Conservation (phyloP, 2,113 vertebrate genomes). For the Protobothrops mucrosquamatus region DNA sequence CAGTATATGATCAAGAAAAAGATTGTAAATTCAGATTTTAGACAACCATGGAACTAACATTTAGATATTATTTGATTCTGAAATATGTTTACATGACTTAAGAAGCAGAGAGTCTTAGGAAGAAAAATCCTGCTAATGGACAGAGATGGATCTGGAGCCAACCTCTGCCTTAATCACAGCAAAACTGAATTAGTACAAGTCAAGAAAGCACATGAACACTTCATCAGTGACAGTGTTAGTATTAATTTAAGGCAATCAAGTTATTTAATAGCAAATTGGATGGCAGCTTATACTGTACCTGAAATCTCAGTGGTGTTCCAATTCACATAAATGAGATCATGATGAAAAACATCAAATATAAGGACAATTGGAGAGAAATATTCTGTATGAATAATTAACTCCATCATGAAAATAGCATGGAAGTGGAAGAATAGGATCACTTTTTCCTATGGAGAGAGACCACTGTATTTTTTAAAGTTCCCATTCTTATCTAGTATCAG, state of each 20-base stretch:
- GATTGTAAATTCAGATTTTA: neutral
- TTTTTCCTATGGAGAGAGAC: constrained; percentile 50
- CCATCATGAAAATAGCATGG: constrained; percentile 48
- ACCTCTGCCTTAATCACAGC: constrained; percentile 17
- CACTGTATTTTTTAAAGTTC: constrained; percentile 45
- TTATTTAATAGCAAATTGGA: constrained; percentile 56
- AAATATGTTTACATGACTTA: neutral
- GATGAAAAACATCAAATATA: constrained; percentile 69
- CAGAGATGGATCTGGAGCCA: constrained; percentile 13
- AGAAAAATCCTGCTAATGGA: neutral
- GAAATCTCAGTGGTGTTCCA: constrained; percentile 59
- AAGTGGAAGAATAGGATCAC: constrained; percentile 55
- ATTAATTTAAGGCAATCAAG: constrained; percentile 62
- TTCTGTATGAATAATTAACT: constrained; percentile 64
- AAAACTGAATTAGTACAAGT: constrained; percentile 1
- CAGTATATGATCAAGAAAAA: neutral
- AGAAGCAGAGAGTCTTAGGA: neutral
- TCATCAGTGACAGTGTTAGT: constrained; percentile 49
- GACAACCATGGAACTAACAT: neutral
- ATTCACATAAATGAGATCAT: constrained; percentile 67
- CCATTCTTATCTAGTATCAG: neutral
- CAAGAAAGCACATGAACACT: constrained; percentile 5
- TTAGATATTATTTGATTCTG: neutral
- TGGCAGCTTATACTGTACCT: constrained; percentile 70
- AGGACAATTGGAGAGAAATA: constrained; percentile 58